Evolutionary conservation across 2,888 invertebrate genomes (phyloP).

Genomic region (Hydroisotoma schaefferi): DNA sequence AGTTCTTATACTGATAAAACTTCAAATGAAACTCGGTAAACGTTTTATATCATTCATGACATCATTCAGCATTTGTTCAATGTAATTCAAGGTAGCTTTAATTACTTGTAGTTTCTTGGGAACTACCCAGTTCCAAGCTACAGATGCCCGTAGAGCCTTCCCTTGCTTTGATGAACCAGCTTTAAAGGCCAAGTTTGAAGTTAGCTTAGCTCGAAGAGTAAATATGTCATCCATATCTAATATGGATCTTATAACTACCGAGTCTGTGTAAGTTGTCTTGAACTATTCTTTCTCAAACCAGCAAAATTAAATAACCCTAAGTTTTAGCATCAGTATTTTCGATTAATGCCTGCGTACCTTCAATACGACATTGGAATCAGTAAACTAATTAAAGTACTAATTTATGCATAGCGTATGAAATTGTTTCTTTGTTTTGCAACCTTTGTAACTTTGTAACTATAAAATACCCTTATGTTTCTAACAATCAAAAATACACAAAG

Average conservation of each 20-base stretch:
- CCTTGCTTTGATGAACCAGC: constrained; percentile 83
- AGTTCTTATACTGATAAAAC: constrained; percentile 67
- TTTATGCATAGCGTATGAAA: too few relatives aligned
- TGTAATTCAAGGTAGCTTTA: constrained; percentile 5
- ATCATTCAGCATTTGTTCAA: not conserved
- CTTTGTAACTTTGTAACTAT: too few relatives aligned
- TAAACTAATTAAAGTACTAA: too few relatives aligned
- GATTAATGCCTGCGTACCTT: too few relatives aligned
- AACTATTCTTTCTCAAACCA: too few relatives aligned
- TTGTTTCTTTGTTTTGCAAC: too few relatives aligned
- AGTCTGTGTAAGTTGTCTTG: constrained; percentile 61
- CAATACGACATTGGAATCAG: too few relatives aligned
- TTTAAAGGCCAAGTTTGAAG: constrained; percentile 72
- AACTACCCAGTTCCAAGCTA: constrained; percentile 76
- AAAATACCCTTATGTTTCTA: too few relatives aligned
- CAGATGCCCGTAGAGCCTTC: constrained; percentile 63
- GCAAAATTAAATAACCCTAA: too few relatives aligned
- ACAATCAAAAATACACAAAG: too few relatives aligned
- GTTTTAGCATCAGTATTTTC: too few relatives aligned
- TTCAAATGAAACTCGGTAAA: constrained; percentile 58
- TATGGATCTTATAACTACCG: constrained; percentile 60
- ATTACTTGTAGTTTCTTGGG: constrained; percentile 15
- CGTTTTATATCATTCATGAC: constrained; percentile 1
- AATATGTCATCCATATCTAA: constrained; percentile 75
- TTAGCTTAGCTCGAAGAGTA: constrained; percentile 67